phyloP scores from a whole-genome alignment of 1,140 invertebrate genomes.

The Linepithema humile region DNA sequence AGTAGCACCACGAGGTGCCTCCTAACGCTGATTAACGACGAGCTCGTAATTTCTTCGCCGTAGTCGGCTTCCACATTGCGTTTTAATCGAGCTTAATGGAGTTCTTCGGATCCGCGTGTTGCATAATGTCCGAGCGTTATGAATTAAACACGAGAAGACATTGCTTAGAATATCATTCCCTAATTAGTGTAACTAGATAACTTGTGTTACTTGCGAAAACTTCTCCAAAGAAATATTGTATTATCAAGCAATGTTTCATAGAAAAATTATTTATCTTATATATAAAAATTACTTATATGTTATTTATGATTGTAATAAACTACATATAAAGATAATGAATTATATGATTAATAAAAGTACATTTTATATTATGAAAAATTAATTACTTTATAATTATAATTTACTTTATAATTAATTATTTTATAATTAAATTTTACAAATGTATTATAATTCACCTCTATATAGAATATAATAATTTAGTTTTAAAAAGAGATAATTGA shows the following conservation, averaged over 20 bases:
- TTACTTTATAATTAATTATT: no score
- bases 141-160: conserved; percentile 18
- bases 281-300: no score
- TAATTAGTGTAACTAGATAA: background rate
- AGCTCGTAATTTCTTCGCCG: conserved; percentile 30
- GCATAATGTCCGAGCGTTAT: conserved; percentile 32
- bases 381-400: no score
- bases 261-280: background rate
- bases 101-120: conserved; percentile 22
- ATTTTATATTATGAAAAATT: no score
- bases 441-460: no score
- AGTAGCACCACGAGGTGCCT: conserved; percentile 31
- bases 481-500: background rate
- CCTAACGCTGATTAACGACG: conserved; percentile 39
- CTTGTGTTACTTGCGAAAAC: no score
- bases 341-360: no score
- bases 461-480: background rate
- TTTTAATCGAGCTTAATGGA: conserved; percentile 46
- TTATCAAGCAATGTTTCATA: background rate
- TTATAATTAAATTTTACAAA: no score
- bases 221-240: background rate
- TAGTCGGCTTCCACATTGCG: conserved; percentile 32
- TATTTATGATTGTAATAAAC: no score
- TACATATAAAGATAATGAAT: no score
- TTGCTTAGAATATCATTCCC: background rate